A percentile compares a stretch with the other conserved stretches of the same genome.
phyloP scores from a whole-genome alignment of 2,888 invertebrate genomes.

The Athetis lepigone region DNA sequence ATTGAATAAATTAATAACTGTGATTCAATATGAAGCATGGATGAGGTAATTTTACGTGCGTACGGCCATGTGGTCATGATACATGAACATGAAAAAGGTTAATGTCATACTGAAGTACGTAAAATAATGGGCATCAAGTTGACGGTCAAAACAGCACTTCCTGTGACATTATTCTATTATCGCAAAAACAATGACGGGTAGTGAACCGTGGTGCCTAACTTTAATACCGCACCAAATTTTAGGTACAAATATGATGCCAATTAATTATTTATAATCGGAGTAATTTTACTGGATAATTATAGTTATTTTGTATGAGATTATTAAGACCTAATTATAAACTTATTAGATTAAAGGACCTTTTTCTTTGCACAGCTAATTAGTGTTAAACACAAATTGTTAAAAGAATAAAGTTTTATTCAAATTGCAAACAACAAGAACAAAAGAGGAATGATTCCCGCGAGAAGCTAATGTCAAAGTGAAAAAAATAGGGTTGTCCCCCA shows the following conservation, averaged over 20 bases:
- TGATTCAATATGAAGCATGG: conserved; percentile 24
- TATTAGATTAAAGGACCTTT: too few relatives aligned
- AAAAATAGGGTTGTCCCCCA: too few relatives aligned
- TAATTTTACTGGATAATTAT: neutral
- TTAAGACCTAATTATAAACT: neutral
- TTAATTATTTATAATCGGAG: neutral
- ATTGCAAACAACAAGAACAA: too few relatives aligned
- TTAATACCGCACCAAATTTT: conserved; percentile 28
- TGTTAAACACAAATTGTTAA: too few relatives aligned
- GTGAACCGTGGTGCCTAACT: conserved; percentile 31
- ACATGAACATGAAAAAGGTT: conserved; percentile 48
- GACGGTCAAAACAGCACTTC: conserved; percentile 55
- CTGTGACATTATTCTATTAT: conserved; percentile 54
- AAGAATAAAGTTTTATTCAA: too few relatives aligned
- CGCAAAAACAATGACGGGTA: conserved; percentile 50
- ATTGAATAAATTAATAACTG: conserved; percentile 27
- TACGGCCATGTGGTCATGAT: conserved; percentile 19
- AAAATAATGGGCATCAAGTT: conserved; percentile 54
- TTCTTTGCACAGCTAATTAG: neutral
- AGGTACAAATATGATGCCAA: conserved; percentile 4
- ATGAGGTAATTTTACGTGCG: conserved; percentile 27
- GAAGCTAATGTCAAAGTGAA: too few relatives aligned
- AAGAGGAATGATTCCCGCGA: too few relatives aligned
- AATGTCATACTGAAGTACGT: conserved; percentile 52
- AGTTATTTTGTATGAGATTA: neutral